Evolutionary conservation across 2,888 invertebrate species (phyloP).

Genomic region (Eucera pruinosa): DNA sequence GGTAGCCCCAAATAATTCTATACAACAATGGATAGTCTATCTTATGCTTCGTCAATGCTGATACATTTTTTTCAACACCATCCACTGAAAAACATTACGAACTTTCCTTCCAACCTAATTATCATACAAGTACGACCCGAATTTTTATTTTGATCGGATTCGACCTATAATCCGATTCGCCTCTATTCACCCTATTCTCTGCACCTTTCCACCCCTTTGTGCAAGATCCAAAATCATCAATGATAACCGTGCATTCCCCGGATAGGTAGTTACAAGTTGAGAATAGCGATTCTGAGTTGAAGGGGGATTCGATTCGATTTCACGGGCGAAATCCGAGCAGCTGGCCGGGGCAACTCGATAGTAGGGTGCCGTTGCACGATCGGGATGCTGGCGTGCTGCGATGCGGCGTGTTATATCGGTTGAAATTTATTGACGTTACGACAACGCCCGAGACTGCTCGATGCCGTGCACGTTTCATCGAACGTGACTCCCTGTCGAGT

Average conservation of each 20-base stretch:
- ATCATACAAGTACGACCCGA: too few species aligned
- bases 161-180: too few species aligned
- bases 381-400: conserved; percentile 32
- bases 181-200: too few species aligned
- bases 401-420: conserved; percentile 53
- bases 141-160: too few species aligned
- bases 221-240: background rate
- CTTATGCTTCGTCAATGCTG: too few species aligned
- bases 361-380: conserved; percentile 40
- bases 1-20: too few species aligned
- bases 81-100: too few species aligned
- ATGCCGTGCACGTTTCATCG: conserved; percentile 69
- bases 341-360: conserved; percentile 35
- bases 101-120: too few species aligned
- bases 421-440: conserved; percentile 67
- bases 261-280: conserved; percentile 30
- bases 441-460: conserved; percentile 45
- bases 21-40: too few species aligned
- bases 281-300: conserved; percentile 10
- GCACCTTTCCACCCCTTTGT: too few species aligned
- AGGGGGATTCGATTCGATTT: conserved; percentile 32
- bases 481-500: conserved; percentile 67
- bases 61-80: too few species aligned
- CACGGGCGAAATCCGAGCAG: conserved; percentile 33
- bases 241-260: background rate